Conservation (phyloP, 2,797 vertebrate genomes). For the Smutsia gigantea region DNA sequence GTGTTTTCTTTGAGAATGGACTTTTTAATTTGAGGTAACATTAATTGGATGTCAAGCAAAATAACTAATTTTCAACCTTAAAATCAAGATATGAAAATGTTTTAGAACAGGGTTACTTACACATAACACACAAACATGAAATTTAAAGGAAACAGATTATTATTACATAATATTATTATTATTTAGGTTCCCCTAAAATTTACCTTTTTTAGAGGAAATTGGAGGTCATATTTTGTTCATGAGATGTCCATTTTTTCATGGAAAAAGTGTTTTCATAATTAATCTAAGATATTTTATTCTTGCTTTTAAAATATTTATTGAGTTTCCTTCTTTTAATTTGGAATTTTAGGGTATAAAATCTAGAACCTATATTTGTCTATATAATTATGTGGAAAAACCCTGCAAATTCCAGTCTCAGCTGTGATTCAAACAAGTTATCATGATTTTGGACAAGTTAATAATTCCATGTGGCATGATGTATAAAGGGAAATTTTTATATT, state of each 20-base stretch:
- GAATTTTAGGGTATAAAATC: neutral
- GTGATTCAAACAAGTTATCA: neutral
- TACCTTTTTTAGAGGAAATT: neutral
- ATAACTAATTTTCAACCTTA: neutral
- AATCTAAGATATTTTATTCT: neutral
- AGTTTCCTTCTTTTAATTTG: neutral
- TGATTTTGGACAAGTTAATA: neutral
- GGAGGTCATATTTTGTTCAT: neutral
- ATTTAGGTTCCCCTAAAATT: neutral
- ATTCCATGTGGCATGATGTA: neutral
- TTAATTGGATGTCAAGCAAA: neutral
- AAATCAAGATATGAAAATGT: neutral
- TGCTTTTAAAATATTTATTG: neutral
- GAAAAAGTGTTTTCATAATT: neutral
- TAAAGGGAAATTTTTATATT: neutral
- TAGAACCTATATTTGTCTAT: neutral
- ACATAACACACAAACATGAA: neutral
- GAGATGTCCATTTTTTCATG: neutral
- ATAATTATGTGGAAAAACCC: neutral
- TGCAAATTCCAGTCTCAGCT: neutral
- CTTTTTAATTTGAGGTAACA: conserved; percentile 39
- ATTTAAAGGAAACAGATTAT: conserved; percentile 14
- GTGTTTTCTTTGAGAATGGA: neutral
- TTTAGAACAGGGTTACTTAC: neutral
- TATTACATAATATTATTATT: neutral